These are phyloP conservation scores for Allacma fusca DNA, from an alignment of 2,888 invertebrate genomes.

Conservation along the genomic window DNA sequence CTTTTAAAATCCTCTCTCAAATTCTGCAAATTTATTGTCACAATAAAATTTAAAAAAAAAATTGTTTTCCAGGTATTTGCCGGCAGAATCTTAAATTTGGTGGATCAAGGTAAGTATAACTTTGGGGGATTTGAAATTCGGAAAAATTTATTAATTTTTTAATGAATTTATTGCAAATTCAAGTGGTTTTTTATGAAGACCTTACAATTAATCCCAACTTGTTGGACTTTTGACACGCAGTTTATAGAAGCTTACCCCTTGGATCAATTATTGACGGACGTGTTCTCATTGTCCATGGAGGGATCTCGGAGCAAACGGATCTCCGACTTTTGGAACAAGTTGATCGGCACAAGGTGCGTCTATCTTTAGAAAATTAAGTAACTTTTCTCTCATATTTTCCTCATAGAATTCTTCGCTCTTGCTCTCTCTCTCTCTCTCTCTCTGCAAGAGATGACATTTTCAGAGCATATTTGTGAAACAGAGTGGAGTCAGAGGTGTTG, in stretches of 20 bases:
- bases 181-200: neutral
- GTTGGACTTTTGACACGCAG: slow-evolving; percentile 62
- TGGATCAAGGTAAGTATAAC: slow-evolving; percentile 71
- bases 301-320: slow-evolving; percentile 88
- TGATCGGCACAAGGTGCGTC: slow-evolving; percentile 66
- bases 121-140: neutral
- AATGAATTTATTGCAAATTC: neutral
- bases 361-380: neutral
- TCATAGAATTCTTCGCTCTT: no score
- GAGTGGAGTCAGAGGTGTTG: no score
- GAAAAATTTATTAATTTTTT: neutral
- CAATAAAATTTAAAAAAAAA: no score
- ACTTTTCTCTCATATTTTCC: no score
- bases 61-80: slow-evolving; percentile 72
- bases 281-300: slow-evolving; percentile 90
- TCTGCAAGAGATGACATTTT: no score
- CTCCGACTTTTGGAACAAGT: slow-evolving; percentile 80
- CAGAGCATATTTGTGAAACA: no score
- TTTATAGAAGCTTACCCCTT: slow-evolving; percentile 90
- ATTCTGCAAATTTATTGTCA: no score
- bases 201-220: neutral
- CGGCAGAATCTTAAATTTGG: slow-evolving; percentile 78
- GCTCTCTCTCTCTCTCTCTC: no score
- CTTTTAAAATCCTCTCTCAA: no score
- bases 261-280: slow-evolving; percentile 89